A percentile compares a stretch with the other conserved stretches of the same genome.
Evolutionary conservation across 1,140 invertebrate genomes (phyloP).

Genomic region (Drosophila sturtevanti): DNA sequence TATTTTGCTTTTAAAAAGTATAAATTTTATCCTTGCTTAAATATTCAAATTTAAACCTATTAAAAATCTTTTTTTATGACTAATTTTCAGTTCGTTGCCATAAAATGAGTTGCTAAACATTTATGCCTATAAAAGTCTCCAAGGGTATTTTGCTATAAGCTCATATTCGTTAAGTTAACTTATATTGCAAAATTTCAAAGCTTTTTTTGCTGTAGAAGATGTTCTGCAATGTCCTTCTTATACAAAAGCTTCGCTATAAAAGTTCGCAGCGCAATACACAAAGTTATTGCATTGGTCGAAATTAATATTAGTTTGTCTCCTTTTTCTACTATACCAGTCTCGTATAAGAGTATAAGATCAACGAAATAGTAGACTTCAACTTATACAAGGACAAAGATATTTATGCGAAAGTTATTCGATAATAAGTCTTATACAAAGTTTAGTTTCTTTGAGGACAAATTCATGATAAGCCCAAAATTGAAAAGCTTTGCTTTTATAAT

Average conservation of each 20-base stretch:
- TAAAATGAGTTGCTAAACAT: background rate
- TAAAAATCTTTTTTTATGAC: background rate
- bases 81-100: background rate
- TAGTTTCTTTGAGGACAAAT: no score
- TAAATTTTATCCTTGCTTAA: no score
- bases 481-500: no score
- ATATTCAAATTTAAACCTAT: no score
- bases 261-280: background rate
- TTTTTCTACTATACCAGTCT: background rate
- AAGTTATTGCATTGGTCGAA: background rate
- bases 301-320: background rate
- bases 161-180: background rate
- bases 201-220: background rate
- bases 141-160: background rate
- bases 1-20: no score
- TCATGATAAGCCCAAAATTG: no score
- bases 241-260: background rate
- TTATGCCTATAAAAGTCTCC: background rate
- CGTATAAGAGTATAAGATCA: background rate
- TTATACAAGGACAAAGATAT: no score
- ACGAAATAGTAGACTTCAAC: no score
- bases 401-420: no score
- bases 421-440: no score
- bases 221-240: background rate
- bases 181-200: background rate